phyloP scores from a whole-genome alignment of 2,113 vertebrate species.

The Otis tarda region DNA sequence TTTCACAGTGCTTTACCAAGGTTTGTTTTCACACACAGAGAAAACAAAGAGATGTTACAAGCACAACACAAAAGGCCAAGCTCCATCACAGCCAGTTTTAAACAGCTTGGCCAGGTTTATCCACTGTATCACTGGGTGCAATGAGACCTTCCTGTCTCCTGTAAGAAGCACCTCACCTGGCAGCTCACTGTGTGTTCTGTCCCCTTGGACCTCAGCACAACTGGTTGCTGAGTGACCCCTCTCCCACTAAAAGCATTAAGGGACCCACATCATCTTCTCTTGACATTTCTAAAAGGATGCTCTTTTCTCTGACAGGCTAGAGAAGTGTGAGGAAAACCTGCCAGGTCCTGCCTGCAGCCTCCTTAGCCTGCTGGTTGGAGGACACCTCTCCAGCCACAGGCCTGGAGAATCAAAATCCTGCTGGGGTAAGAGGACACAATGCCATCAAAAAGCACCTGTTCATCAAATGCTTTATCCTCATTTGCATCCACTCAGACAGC shows the following conservation, averaged over 20 bases:
- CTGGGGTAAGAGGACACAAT: not conserved
- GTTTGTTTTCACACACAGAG: not conserved
- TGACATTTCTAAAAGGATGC: not conserved
- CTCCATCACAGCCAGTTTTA: not conserved
- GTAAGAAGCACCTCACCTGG: not conserved
- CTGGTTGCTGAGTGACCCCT: not conserved
- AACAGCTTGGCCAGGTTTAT: not conserved
- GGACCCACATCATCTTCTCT: not conserved
- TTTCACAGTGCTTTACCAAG: not conserved
- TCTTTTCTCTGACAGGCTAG: not conserved
- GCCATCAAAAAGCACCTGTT: not conserved
- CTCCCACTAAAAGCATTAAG: not conserved
- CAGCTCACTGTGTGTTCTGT: not conserved
- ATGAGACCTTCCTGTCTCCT: not conserved
- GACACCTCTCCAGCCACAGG: not conserved
- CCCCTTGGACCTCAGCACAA: not conserved
- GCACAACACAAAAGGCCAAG: not conserved
- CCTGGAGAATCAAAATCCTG: not conserved
- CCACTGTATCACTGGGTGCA: fast-evolving
- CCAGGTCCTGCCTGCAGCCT: not conserved
- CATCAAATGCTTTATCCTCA: not conserved
- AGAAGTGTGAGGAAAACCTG: not conserved
- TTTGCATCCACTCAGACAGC: not conserved
- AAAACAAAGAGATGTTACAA: not conserved
- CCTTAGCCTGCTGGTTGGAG: not conserved